A percentile compares a stretch with the other conserved stretches of the same genome.
phyloP scores from a whole-genome alignment of 1,140 invertebrate species.

The Ips typographus region DNA sequence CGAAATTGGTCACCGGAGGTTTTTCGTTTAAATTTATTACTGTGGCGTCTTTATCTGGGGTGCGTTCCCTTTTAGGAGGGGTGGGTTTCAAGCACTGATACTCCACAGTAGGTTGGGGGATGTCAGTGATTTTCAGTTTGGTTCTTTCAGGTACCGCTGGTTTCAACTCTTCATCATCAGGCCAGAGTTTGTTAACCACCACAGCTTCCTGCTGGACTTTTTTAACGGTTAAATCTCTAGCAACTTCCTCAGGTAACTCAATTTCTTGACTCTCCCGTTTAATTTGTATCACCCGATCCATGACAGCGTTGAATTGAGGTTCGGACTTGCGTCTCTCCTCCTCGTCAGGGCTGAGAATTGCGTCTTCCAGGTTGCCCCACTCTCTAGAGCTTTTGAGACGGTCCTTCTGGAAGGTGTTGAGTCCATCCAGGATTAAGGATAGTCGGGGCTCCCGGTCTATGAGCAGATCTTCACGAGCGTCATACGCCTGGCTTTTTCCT shows the following conservation, averaged over 20 bases:
- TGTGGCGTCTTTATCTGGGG: slow-evolving; percentile 28
- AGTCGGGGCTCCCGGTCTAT: slow-evolving; percentile 62
- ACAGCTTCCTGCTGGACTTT: neutral
- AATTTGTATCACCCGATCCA: slow-evolving; percentile 50
- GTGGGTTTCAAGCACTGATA: slow-evolving; percentile 22
- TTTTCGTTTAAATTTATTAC: slow-evolving; percentile 22
- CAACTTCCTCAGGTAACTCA: slow-evolving; percentile 17
- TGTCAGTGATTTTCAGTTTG: slow-evolving; percentile 16
- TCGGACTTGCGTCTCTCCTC: slow-evolving; percentile 27
- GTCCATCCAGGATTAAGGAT: slow-evolving; percentile 62
- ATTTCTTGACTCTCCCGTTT: slow-evolving; percentile 42
- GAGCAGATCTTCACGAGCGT: slow-evolving; percentile 44
- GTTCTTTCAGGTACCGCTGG: slow-evolving; percentile 23
- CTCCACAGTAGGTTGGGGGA: slow-evolving; percentile 11
- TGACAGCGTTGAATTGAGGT: slow-evolving; percentile 47
- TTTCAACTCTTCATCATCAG: slow-evolving; percentile 21
- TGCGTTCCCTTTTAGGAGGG: slow-evolving; percentile 26
- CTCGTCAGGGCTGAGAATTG: slow-evolving; percentile 57
- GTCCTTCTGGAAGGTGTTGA: slow-evolving; percentile 66
- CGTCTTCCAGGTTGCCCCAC: slow-evolving; percentile 75
- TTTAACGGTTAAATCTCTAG: slow-evolving; percentile 15
- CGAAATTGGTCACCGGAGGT: slow-evolving; percentile 16
- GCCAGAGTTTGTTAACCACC: slow-evolving; percentile 25
- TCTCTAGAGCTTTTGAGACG: slow-evolving; percentile 72
- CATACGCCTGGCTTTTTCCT: slow-evolving; percentile 62